phyloP scores from a whole-genome alignment of 2,797 vertebrate genomes.

The Enteromius viviparus region DNA sequence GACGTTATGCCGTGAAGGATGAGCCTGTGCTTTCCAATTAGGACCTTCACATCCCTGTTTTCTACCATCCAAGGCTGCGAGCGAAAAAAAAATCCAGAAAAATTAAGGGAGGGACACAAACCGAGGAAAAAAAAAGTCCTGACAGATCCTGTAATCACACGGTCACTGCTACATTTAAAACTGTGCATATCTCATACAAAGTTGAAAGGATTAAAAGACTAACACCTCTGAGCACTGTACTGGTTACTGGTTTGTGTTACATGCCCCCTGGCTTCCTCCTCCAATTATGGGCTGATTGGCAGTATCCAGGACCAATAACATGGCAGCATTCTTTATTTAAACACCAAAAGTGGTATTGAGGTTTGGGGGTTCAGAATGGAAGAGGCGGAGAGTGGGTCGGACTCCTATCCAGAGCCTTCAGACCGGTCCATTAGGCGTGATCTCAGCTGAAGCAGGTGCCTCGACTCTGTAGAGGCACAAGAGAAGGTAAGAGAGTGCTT shows the following conservation, averaged over 20 bases:
- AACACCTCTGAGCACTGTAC: constrained; percentile 67
- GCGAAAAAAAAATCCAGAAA: constrained; percentile 64
- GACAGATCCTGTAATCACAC: constrained; percentile 67
- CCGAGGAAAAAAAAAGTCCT: constrained; percentile 56
- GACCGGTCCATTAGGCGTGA: constrained; percentile 79
- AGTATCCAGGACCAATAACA: constrained; percentile 80
- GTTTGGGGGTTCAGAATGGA: constrained; percentile 64
- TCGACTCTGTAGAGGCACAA: constrained; percentile 68
- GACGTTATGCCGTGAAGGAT: constrained; percentile 67
- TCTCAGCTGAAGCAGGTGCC: constrained; percentile 66
- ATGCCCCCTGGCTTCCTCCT: constrained; percentile 65
- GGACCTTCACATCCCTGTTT: constrained; percentile 64
- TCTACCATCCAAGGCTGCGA: constrained; percentile 56
- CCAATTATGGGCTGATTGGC: constrained; percentile 73
- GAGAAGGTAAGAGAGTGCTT: not conserved
- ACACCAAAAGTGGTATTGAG: constrained; percentile 75
- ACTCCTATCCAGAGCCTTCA: constrained; percentile 64
- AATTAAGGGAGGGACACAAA: constrained; percentile 45
- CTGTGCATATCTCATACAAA: constrained; percentile 70
- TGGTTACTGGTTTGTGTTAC: constrained; percentile 64
- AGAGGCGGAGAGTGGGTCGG: constrained; percentile 64
- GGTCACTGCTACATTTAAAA: constrained; percentile 83
- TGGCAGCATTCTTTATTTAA: constrained; percentile 78
- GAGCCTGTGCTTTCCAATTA: constrained; percentile 76
- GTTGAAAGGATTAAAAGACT: constrained; percentile 72